Base-by-base conservation (phyloP, 2,797 vertebrate genomes). In the Spondyliosoma cantharus region DNA sequence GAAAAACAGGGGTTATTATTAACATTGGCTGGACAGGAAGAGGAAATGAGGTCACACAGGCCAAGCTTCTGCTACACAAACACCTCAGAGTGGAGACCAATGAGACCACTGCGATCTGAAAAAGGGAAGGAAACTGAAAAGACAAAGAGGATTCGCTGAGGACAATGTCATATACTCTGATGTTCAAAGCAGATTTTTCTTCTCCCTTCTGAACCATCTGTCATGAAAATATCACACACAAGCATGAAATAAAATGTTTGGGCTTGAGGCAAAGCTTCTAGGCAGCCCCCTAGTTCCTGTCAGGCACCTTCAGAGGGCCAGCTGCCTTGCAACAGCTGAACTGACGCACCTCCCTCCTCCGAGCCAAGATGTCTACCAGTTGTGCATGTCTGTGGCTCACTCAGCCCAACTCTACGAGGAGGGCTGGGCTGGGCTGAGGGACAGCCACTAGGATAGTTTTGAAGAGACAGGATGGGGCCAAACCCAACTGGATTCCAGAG, bases 271-370 rank as follows among this genome's bases (percentile, higher is more conserved):
- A 54, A 73, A 67, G 59, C 59, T 82, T 58, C 14, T 46, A 46
- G 15, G 74, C 43, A 32, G 74, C 54, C 70, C 67, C 56, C 22
- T 37, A 50, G 61, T 76, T 82, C 61, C 74, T 70, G 42, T 76
- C 64, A 69, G 82, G 82, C 84, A 81, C 80, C 81, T 84, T 62
- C 42, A 73, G 78, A 81, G 69, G 84, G 53, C 59, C 93, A 94
- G 91, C 90, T 95, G 95, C 92, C 90, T 68, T 19, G 7, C 76
- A 86, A 93, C 95, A 95, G 94, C 93, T 95, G 95, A 95, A 88
- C 19, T 58, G 87, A 87, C 24, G 48, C 80, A 83, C 78, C 87
- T 90, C 91, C 87, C 69, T 69, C 46, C 66, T 73, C 66, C 78
- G 87, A 94, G 94, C 89, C 92, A 90, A 79, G 58, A 86, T 86